Evolutionary conservation across 2,797 vertebrate species (phyloP).

Genomic region (Psittacula echo): DNA sequence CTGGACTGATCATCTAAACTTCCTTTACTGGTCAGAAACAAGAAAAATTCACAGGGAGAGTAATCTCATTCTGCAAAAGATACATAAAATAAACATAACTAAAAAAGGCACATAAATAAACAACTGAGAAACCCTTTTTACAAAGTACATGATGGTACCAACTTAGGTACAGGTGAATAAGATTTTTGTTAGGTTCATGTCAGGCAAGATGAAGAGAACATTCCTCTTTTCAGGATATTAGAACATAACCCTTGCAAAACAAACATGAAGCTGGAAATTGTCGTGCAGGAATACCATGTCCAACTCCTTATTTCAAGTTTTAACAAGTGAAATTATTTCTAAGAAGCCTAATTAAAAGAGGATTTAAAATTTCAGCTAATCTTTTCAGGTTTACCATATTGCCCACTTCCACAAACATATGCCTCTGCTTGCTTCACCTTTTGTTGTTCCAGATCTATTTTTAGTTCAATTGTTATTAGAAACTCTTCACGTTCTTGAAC

Average conservation of each 20-base stretch:
- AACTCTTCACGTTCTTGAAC: not conserved
- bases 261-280: not conserved
- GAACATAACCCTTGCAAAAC: not conserved
- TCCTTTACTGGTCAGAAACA: not conserved
- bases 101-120: not conserved
- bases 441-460: not conserved
- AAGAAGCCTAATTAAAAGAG: not conserved
- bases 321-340: not conserved
- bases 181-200: not conserved
- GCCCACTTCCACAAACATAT: not conserved
- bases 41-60: not conserved
- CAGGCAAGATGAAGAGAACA: not conserved
- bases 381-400: not conserved
- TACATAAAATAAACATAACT: not conserved
- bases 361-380: not conserved
- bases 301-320: not conserved
- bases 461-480: not conserved
- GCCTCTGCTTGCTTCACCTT: not conserved
- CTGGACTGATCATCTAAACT: not conserved
- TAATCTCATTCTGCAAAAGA: not conserved
- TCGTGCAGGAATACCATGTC: accelerated
- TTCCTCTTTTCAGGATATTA: not conserved
- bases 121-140: not conserved
- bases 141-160: not conserved
- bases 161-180: not conserved